Base-by-base conservation (phyloP, 2,888 invertebrate genomes). In the Drosophila kuntzei region DNA sequence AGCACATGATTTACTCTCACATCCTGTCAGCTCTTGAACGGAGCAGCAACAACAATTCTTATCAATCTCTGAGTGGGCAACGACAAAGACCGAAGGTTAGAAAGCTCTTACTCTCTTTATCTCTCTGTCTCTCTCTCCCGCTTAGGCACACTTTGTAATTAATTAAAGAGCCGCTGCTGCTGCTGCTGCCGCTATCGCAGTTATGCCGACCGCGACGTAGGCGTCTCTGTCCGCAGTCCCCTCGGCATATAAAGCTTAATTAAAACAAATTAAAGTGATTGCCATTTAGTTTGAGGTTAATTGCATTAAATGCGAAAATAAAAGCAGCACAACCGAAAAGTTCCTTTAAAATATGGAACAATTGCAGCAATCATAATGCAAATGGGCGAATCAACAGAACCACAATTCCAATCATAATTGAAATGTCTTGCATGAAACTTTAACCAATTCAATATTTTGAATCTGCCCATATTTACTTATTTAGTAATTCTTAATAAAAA, bases 211-310 rank as follows among this genome's bases (percentile, higher is more conserved):
- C 4, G 54, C 27, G 44, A 58, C 61, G 83, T 75, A 63, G 86
- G 83, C 88, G 88, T 79, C 71, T 63, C 32, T 32, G 14, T 22
- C 20, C 5, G 22, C 50, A 8, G 14, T 22, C 22, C 36, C 36
- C 46, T 47, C 29, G 11, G 90, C 90, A 82, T 82, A 89, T 76
- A 81, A 80, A 84, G 89, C 89, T 91, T 91, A 90, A 91, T 90
- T 90, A 90, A 91, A 80, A 86, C 89, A 89, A 90, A 90, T 90
- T 90, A 90, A 90, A 89, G 90, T 91, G 91, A 90, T 90, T 91
- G 90, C 87, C 90, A 83, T 90, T 87, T 90, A 89, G 88, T 91
- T 90, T 90, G 91, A 89, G 91, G 91, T 91, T 90, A 90, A 90
- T 90, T 91, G 90, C 89, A 90, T 90, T 90, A 91, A 85, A 91